Conservation (phyloP, 92 coral and sea anemone species). For the Pocillopora grandis region DNA sequence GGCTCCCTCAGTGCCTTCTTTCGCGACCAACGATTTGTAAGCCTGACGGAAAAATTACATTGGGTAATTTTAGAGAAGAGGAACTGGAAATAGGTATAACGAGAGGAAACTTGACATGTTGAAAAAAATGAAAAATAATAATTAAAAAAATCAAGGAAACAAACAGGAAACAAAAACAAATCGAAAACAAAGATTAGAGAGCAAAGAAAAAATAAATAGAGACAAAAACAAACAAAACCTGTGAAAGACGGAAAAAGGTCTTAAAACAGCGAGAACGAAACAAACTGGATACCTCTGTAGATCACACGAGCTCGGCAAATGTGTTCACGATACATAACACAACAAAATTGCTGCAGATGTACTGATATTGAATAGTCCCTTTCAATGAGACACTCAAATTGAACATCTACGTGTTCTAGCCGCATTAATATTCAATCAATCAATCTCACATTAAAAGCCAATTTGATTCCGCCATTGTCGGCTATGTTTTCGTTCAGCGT, state of each 20-base stretch:
- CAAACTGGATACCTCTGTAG: too few species aligned
- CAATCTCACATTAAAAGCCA: slow-evolving; percentile 50
- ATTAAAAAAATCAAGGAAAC: background rate
- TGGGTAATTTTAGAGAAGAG: too few species aligned
- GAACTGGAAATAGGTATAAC: too few species aligned
- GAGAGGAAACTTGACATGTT: too few species aligned
- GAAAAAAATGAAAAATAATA: background rate
- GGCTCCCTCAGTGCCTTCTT: slow-evolving; percentile 44
- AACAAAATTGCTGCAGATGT: too few species aligned
- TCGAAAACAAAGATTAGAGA: background rate
- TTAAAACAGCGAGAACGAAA: too few species aligned
- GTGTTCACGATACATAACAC: too few species aligned
- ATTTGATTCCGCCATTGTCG: slow-evolving; percentile 64
- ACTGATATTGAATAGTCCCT: too few species aligned
- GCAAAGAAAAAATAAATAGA: background rate
- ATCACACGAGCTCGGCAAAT: too few species aligned
- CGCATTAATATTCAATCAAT: background rate
- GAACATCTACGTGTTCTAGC: too few species aligned
- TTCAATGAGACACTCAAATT: too few species aligned
- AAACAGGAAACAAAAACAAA: background rate
- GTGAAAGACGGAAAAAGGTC: background rate
- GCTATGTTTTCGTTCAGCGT: slow-evolving; percentile 65
- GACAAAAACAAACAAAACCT: background rate
- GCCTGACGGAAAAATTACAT: slow-evolving; percentile 32
- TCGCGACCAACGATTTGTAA: slow-evolving; percentile 48